Conservation (phyloP, 2,888 invertebrate species). For the Caenorhabditis afra region DNA sequence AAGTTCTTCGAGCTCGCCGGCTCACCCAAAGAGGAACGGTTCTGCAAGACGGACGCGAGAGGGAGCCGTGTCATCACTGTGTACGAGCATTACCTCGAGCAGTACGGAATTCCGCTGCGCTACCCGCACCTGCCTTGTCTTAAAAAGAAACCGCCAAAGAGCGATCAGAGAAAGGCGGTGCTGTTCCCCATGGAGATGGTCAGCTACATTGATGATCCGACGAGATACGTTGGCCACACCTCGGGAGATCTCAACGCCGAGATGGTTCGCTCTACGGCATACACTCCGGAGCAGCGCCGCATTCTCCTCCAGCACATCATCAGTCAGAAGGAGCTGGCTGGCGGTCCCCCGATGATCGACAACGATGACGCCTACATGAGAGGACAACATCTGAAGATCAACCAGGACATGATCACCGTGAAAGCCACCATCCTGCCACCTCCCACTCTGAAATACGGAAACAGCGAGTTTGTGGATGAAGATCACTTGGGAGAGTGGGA, state of each 20-base stretch:
- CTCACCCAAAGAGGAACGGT: background rate
- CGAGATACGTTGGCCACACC: background rate
- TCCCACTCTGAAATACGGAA: constrained; percentile 41
- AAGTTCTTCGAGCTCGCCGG: background rate
- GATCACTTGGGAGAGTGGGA: constrained; percentile 24
- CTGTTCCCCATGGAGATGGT: constrained; percentile 24
- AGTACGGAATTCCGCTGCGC: background rate
- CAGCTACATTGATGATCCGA: constrained; percentile 2
- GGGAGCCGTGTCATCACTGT: background rate
- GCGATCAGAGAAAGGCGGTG: background rate
- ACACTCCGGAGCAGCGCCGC: constrained; percentile 2
- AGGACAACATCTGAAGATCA: constrained; percentile 3
- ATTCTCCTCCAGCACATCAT: constrained; percentile 1
- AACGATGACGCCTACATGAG: constrained; percentile 39
- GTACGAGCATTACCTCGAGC: background rate
- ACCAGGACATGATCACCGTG: constrained; percentile 17
- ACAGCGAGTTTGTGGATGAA: background rate
- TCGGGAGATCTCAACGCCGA: background rate
- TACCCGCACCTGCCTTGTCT: constrained; percentile 29
- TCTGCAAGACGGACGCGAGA: background rate
- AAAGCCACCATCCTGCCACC: constrained; percentile 41
- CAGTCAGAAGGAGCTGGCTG: background rate
- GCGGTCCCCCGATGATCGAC: constrained; percentile 14
- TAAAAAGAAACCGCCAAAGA: background rate
- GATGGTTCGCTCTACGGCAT: constrained; percentile 5